Evolutionary conservation across 2,797 vertebrate genomes (phyloP), one percentile per base, ranked within the genome.

Genomic region (Oceanodroma leucorhoa): DNA sequence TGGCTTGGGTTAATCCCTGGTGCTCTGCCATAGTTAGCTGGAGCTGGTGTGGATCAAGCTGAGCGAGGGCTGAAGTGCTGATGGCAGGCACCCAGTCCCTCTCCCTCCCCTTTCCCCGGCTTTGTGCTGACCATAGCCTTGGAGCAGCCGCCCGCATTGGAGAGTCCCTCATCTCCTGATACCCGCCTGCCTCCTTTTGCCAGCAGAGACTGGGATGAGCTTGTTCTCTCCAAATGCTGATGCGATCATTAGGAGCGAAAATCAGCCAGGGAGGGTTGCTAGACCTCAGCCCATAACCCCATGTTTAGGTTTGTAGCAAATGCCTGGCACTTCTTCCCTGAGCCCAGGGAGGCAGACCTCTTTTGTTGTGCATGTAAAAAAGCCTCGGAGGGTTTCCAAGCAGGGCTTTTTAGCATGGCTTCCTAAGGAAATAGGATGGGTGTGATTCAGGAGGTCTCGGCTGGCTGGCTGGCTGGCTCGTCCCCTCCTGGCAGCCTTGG

Each of bases 401-500:
- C n/a, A 27, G 71, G 14, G 29, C 32, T 72, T 79, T 51, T 34
- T 36, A 73, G 54, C 26, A 1, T 6, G 38, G 71, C 55, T 85
- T 58, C 72, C 80, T 38, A 38, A 83, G 91, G 86, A 73, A 73
- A 43, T 13, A 10, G 79, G 67, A 20, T 75, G 76, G 40, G 51
- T 66, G 60, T 45, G 69, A 75, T 62, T n/a, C 24, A 27, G 67
- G 60, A 61, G 43, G 73, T 34, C 46, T 90, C 54, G 36, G 81
- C 57, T 51, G 67, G 26, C 48, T 0, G 67, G 26, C 48, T 0
- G 0, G 16, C 30, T 1, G 27, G 48, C 53, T 88, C 1, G 0
- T 83, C 55, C 58, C 32, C 26, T 88, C 60, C 55, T 34, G 69
- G 51, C 46, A 78, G 34, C 69, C 61, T 62, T 51, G 73, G 78